Base-by-base conservation (phyloP, 2,113 vertebrate species). In the Garra rufa region DNA sequence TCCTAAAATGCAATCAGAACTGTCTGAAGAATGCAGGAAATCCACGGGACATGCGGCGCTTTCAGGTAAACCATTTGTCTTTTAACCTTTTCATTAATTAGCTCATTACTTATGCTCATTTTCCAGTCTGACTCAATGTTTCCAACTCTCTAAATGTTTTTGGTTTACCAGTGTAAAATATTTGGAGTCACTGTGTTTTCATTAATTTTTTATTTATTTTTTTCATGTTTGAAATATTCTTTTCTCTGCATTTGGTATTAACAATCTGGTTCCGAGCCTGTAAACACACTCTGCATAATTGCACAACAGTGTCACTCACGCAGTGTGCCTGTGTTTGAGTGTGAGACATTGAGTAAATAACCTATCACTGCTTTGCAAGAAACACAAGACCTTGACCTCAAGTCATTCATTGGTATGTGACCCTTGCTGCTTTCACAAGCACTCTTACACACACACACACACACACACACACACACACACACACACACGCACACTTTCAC, bases 1-100 rank as follows among this genome's bases (percentile, higher is more conserved):
- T 99, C 94, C 97, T 99, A 92, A 99, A 99, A 94, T 99, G 98
- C 94, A 99, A 99, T 96, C 98, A 99, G 95, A 99, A 99, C 95
- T 99, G 98, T 94, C 94, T 99, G 95, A 99, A 99, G 94, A 99
- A 99, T 92, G 98, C 98, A 59, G 98, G 98, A 92, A 99, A 99
- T 92, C 98, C 98, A 76, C 94, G 98, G 88, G 98, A 99, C 93
- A 99, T 99, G 98, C 96, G 98, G 85, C 96, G 98, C 94, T 99
- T 99, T 93, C 98, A 99, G 97, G 98, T 99, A 92, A 88, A 84
- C 73, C 5, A 13, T 50, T 75, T 15, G 28, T 52, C 4, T 65
- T 15, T 61, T 9, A 50, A 13, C 19, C 43, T 59, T 28, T 46
- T 28, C 9, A 57, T 38, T 43, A 46, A 50, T 77, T 73, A 28